Percentiles rank a stretch among this genome's conserved stretches.
Conservation (phyloP, 2,797 vertebrate genomes). For the Pangasius djambal region DNA sequence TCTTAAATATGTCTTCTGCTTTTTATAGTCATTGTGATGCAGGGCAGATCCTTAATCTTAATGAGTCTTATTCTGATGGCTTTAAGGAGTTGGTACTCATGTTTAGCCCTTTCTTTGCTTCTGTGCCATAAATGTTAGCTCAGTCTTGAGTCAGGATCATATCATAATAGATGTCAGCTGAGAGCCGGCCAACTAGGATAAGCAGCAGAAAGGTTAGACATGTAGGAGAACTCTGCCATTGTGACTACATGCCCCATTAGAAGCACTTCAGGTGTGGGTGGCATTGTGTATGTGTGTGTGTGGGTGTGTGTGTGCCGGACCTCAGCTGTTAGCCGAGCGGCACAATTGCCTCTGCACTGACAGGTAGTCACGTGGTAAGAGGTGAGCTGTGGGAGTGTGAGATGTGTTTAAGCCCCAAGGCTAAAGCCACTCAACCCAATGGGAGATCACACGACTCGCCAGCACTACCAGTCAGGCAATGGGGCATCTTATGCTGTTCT, state of each 20-base stretch:
- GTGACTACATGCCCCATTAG: slow-evolving; percentile 54
- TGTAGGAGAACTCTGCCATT: slow-evolving; percentile 52
- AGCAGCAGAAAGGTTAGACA: slow-evolving; percentile 54
- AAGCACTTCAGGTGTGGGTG: slow-evolving; percentile 46
- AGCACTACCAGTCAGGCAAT: slow-evolving; percentile 55
- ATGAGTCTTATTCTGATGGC: not conserved
- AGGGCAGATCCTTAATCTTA: not conserved
- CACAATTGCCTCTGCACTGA: slow-evolving; percentile 53
- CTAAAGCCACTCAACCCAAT: slow-evolving; percentile 61
- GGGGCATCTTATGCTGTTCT: slow-evolving; percentile 51
- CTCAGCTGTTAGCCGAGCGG: slow-evolving; percentile 54
- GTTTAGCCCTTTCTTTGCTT: not conserved
- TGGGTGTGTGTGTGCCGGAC: slow-evolving; percentile 49
- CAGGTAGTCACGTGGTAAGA: slow-evolving; percentile 55
- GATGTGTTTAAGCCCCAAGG: slow-evolving; percentile 62
- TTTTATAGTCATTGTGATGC: not conserved
- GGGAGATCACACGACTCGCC: slow-evolving; percentile 60
- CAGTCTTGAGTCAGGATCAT: slow-evolving; percentile 23
- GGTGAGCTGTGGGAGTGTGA: slow-evolving; percentile 57
- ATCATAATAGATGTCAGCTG: slow-evolving; percentile 50
- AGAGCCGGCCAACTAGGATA: slow-evolving; percentile 47
- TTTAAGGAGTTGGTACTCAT: not conserved
- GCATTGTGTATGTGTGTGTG: slow-evolving; percentile 37
- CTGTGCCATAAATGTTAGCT: slow-evolving; percentile 26
- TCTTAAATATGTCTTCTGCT: not conserved